Conservation (phyloP, 2,888 invertebrate genomes). For the Drosophila kuntzei region DNA sequence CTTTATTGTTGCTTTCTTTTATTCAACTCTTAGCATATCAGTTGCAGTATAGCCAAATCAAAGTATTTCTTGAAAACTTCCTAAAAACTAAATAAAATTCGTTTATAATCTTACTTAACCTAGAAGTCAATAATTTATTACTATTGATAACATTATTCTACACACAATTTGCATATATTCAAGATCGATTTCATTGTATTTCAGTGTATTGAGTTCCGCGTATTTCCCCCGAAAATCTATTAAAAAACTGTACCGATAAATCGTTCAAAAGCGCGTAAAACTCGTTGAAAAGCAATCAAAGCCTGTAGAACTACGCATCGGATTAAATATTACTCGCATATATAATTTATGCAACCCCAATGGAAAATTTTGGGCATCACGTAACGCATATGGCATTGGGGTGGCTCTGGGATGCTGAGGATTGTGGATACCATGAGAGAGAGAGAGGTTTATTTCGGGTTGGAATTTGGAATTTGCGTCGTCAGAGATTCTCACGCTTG, state of each 20-base stretch:
- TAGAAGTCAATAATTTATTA: background rate
- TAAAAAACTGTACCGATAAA: conserved; percentile 70
- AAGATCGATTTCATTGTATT: background rate
- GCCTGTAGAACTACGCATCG: conserved; percentile 62
- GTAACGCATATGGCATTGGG: conserved; percentile 35
- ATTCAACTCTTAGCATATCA: background rate
- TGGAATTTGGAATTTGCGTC: conserved; percentile 58
- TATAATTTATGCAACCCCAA: conserved; percentile 76
- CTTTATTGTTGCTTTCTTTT: background rate
- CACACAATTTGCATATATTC: background rate
- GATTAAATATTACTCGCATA: conserved; percentile 25
- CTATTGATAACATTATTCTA: background rate
- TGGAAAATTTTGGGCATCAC: conserved; percentile 34
- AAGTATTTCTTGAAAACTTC: background rate
- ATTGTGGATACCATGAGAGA: conserved; percentile 60
- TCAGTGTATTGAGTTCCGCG: conserved; percentile 1
- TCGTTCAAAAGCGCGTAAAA: conserved; percentile 67
- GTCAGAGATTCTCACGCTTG: conserved; percentile 68
- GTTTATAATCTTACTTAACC: background rate
- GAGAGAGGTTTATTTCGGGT: conserved; percentile 22
- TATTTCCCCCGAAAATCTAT: conserved; percentile 2
- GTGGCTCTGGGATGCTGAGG: conserved; percentile 54
- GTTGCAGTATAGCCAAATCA: background rate
- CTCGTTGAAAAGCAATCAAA: conserved; percentile 68
- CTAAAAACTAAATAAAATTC: background rate